Conservation (phyloP, 1,140 invertebrate genomes). For the Oedothorax gibbosus region DNA sequence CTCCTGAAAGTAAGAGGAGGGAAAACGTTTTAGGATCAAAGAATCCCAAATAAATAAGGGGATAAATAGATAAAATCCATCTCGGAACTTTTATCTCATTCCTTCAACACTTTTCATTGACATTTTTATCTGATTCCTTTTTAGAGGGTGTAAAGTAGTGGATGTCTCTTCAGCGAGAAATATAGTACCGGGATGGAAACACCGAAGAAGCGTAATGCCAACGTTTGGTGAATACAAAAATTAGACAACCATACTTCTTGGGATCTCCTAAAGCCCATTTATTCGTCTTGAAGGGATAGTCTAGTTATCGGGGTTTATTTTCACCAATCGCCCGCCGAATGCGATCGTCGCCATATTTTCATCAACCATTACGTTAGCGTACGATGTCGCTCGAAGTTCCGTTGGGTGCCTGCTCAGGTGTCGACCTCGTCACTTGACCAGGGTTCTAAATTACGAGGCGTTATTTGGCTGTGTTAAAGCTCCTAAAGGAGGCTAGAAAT, state of each 20-base stretch:
- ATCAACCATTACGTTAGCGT: no score
- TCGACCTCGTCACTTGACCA: no score
- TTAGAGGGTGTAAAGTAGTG: slow-evolving; percentile 1
- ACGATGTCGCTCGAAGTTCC: no score
- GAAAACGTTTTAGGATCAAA: not conserved
- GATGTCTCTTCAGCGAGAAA: slow-evolving; percentile 2
- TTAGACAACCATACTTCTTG: slow-evolving; percentile 51
- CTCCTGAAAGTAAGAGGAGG: not conserved
- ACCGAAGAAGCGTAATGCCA: slow-evolving; percentile 30
- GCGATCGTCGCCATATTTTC: no score
- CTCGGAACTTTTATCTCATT: slow-evolving; percentile 30
- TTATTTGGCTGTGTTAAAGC: no score
- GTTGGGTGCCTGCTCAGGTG: no score
- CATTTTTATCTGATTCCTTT: slow-evolving; percentile 43
- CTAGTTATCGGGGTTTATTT: no score
- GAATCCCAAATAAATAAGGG: slow-evolving; percentile 37
- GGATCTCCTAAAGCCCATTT: slow-evolving; percentile 20
- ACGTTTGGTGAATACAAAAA: slow-evolving; percentile 58
- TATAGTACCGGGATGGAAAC: slow-evolving; percentile 36
- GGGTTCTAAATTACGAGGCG: no score
- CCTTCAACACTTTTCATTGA: slow-evolving; percentile 18
- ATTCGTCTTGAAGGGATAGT: not conserved
- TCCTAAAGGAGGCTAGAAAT: no score
- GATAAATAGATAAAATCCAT: slow-evolving; percentile 29
- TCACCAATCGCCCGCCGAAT: no score